Base-by-base conservation (phyloP, 1,140 invertebrate genomes). In the Drosophila equinoxialis region DNA sequence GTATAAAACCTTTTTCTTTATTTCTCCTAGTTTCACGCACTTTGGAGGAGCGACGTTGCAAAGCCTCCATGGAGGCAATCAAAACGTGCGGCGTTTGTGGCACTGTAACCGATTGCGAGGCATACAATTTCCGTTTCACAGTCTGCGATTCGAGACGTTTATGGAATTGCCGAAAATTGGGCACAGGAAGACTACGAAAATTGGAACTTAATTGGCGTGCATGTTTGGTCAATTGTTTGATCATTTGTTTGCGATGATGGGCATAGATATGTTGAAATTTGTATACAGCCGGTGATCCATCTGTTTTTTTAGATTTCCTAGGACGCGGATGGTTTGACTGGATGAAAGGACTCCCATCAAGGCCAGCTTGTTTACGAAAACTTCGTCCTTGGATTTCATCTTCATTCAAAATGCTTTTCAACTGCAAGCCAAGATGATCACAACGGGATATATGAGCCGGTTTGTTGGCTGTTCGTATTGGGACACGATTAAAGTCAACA, bases 111-210 rank as follows among this genome's bases (percentile, higher is more conserved):
- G 58, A 61, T 3, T 74, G 33, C 2, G 6, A 13, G 0, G 72
- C 68, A 1, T 23, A 37, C 17, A 62, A 10, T n/a, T 2, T 10
- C 0, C 39, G 59, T n/a, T 64, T 73, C 4, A 39, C 63, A 2
- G 48, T 8, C 33, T 17, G 13, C 26, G 6, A 11, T 13, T 74
- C 65, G 48, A 69, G 65, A 11, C 48, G 68, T 26, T 65, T 51
- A 33, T 84, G 84, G 13, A 41, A 57, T 2, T 17, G 45, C 1
- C 14, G 3, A 20, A 90, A 89, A 42, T 89, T 51, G 1, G 84
- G 84, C 45, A 90, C 63, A 5, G 84, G 74, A 1, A 20, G n/a
- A 39, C 71, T 73, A 6, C 57, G 84, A 42, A 89, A 75, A 2
- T 69, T 26, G 0, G 17, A 14, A 4, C 6, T 11, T 3, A 51